Conservation (phyloP, 2,113 vertebrate genomes). For the Taxidea taxus region DNA sequence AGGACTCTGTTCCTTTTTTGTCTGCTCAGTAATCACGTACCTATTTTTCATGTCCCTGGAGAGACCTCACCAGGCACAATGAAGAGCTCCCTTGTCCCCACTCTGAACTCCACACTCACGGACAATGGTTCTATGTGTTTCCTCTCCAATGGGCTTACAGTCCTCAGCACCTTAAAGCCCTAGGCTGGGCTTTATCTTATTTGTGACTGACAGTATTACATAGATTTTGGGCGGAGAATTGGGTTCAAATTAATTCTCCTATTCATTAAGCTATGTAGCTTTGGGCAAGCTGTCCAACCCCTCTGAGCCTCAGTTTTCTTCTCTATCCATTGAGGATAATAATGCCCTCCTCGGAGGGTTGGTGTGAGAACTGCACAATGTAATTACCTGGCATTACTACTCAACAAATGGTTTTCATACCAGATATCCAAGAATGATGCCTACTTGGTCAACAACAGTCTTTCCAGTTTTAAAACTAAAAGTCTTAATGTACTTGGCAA, state of each 20-base stretch:
- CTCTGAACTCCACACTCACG: fast-evolving
- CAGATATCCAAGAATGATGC: fast-evolving
- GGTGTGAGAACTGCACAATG: not conserved
- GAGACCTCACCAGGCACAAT: not conserved
- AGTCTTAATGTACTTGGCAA: not conserved
- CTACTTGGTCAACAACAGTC: no score
- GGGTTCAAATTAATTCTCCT: not conserved
- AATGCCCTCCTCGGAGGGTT: not conserved
- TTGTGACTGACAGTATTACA: not conserved
- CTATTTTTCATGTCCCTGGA: not conserved
- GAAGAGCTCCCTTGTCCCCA: not conserved
- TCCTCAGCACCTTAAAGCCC: not conserved
- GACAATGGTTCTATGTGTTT: not conserved
- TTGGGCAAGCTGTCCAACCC: not conserved
- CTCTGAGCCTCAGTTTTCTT: not conserved
- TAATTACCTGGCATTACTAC: not conserved
- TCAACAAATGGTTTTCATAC: not conserved
- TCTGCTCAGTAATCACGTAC: not conserved
- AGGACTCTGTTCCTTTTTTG: not conserved
- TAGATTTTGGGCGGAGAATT: not conserved
- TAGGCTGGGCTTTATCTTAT: not conserved
- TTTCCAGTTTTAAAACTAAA: not conserved
- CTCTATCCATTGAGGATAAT: not conserved
- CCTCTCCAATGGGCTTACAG: fast-evolving
- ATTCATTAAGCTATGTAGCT: not conserved